These are phyloP conservation scores for Axinella damicornis DNA, from an alignment of 37 sponge, comb jelly and placozoan genomes.

Conservation along the genomic window DNA sequence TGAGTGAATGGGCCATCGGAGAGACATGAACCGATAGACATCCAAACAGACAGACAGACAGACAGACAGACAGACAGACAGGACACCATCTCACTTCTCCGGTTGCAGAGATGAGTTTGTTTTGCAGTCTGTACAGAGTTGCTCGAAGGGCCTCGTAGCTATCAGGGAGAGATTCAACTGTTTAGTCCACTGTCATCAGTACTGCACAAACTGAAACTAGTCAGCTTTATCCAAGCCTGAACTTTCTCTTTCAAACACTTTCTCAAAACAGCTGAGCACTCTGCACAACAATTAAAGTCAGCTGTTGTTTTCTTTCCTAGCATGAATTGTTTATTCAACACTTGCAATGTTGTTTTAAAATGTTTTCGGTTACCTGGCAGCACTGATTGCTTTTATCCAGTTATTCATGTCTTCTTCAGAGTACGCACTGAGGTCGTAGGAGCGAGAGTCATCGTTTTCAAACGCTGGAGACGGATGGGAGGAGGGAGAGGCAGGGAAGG, in stretches of 20 bases:
- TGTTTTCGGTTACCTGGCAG: constrained; percentile 78
- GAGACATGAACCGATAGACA: no score
- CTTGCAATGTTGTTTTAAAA: no score
- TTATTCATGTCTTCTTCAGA: constrained; percentile 53
- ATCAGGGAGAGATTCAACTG: background rate
- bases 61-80: no score
- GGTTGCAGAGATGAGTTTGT: constrained; percentile 36
- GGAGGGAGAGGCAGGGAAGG: background rate
- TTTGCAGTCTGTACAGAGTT: constrained; percentile 39
- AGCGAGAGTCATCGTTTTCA: constrained; percentile 61
- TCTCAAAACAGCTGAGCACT: no score
- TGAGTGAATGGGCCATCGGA: no score
- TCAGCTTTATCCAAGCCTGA: background rate
- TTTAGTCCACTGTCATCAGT: no score
- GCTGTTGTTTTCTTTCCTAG: background rate
- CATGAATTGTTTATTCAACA: background rate
- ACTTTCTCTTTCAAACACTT: no score
- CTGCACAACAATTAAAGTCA: background rate
- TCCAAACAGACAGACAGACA: no score
- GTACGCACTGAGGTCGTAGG: constrained; percentile 61
- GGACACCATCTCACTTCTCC: constrained; percentile 31
- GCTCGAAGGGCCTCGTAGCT: constrained; percentile 61
- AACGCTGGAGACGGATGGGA: constrained; percentile 21
- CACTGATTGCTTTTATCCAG: constrained; percentile 66
- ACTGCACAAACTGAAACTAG: no score